A percentile compares a stretch with the other conserved stretches of the same genome.
Conservation (phyloP, 30 jellyfish, hydroid and myxozoan genomes). For the Aurelia sp. region DNA sequence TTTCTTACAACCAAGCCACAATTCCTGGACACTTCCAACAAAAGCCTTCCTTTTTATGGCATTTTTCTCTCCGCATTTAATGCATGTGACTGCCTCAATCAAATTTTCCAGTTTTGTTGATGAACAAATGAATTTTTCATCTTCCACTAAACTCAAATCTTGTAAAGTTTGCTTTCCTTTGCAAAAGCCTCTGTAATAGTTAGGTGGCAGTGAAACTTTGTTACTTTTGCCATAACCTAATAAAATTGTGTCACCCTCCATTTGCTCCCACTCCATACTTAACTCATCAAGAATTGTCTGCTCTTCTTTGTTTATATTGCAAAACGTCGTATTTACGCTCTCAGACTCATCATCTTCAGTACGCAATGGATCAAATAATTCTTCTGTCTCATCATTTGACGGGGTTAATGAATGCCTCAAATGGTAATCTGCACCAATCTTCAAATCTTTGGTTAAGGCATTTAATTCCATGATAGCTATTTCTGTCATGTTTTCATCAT, state of each 20-base stretch:
- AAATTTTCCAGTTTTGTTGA: not conserved
- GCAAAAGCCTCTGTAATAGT: not conserved
- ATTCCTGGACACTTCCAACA: not conserved
- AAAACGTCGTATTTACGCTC: not conserved
- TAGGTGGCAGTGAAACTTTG: not conserved
- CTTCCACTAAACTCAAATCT: conserved; percentile 4
- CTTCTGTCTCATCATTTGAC: not conserved
- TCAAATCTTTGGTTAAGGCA: not conserved
- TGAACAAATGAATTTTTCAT: not conserved
- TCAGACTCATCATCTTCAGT: conserved; percentile 1
- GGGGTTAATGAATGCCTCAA: not conserved
- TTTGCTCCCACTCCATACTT: conserved; percentile 7
- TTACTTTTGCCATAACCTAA: not conserved
- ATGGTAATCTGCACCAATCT: not conserved
- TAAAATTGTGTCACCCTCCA: conserved; percentile 1
- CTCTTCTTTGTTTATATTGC: not conserved
- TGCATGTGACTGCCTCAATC: not conserved
- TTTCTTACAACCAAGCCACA: not conserved
- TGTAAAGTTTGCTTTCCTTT: not conserved
- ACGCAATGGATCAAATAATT: not conserved
- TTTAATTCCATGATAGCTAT: not conserved
- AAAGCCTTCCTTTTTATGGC: not conserved
- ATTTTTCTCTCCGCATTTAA: not conserved
- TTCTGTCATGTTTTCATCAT: not conserved
- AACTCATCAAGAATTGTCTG: not conserved